Conservation (phyloP, 2,797 vertebrate genomes). For the Gallinago stenura region DNA sequence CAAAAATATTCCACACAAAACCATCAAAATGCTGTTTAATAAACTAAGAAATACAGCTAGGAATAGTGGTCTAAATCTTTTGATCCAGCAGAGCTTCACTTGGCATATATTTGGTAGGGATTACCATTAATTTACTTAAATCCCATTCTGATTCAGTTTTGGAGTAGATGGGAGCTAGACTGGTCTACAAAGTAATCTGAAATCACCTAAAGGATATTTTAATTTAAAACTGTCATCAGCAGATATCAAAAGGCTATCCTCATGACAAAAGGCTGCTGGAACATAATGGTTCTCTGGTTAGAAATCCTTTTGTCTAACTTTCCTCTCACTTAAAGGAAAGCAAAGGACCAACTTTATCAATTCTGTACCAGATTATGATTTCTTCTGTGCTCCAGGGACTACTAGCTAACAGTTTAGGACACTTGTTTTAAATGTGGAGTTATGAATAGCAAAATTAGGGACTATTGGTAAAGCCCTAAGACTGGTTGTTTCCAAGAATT, state of each 20-base stretch:
- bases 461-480: not conserved
- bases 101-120: slow-evolving; percentile 14
- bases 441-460: not conserved
- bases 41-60: not conserved
- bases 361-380: not conserved
- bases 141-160: slow-evolving; percentile 28
- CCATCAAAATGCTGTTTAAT: slow-evolving; percentile 24
- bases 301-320: not conserved
- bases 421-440: not conserved
- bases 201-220: slow-evolving; percentile 37
- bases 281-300: not conserved
- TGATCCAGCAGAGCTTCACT: slow-evolving; percentile 42
- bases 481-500: not conserved
- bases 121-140: slow-evolving; percentile 54
- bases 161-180: slow-evolving; percentile 3
- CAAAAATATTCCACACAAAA: slow-evolving; percentile 31
- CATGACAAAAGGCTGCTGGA: not conserved
- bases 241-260: not conserved
- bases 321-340: not conserved
- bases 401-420: not conserved
- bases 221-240: slow-evolving; percentile 6
- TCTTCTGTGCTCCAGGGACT: not conserved
- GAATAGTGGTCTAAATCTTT: slow-evolving; percentile 49
- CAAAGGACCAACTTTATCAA: not conserved
- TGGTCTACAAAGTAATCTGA: slow-evolving; percentile 5